phyloP scores from a whole-genome alignment of 2,797 vertebrate species.

The Enteromius paludinosus region DNA sequence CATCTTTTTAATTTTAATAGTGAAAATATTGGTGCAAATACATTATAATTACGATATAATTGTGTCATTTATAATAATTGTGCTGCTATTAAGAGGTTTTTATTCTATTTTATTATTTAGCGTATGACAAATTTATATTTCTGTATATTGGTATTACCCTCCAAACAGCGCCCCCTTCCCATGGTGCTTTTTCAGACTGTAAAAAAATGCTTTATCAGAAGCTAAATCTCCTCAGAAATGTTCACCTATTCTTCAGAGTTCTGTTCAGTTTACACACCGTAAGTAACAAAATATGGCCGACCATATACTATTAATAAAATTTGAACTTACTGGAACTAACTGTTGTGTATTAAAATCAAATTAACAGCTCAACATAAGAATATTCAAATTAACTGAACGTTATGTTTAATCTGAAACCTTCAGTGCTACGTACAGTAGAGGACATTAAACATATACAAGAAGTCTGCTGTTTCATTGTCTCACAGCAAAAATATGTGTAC shows the following conservation, averaged over 20 bases:
- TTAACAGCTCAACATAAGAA: not conserved
- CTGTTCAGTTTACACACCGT: not conserved
- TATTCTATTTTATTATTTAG: too few relatives aligned
- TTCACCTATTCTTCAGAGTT: not conserved
- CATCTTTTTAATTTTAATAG: not conserved
- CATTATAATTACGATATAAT: not conserved
- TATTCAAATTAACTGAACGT: not conserved
- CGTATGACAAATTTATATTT: too few relatives aligned
- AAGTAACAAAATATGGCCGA: not conserved
- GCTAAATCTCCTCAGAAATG: not conserved
- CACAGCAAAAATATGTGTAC: not conserved
- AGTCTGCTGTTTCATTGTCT: slow-evolving; percentile 16
- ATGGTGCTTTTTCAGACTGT: not conserved
- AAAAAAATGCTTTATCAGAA: not conserved
- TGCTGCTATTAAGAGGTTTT: not conserved
- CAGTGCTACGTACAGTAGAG: not conserved
- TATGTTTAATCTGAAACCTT: not conserved
- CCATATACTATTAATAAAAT: not conserved
- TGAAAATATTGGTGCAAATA: not conserved
- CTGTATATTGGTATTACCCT: not conserved
- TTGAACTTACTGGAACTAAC: not conserved
- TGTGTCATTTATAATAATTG: not conserved
- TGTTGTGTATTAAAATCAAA: not conserved
- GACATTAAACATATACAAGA: not conserved
- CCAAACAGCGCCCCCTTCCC: not conserved